Percentiles rank a stretch among this genome's conserved stretches.
Evolutionary conservation across 2,113 vertebrate genomes (phyloP).

Genomic region (Trachemys scripta): DNA sequence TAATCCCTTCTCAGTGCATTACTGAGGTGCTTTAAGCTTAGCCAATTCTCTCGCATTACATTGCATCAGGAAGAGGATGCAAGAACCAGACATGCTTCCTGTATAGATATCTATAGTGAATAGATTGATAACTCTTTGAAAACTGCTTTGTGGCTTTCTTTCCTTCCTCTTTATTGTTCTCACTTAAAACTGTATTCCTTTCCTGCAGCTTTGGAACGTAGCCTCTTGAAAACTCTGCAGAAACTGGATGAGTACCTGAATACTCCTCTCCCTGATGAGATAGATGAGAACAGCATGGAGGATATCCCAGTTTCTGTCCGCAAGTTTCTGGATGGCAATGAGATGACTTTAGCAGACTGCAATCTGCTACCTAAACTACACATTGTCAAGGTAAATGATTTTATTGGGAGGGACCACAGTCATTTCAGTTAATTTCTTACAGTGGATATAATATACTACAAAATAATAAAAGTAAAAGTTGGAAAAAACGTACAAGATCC

Average conservation of each 20-base stretch:
- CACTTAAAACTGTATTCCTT: fast-evolving
- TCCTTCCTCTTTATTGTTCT: not conserved
- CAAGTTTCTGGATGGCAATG: slow-evolving; percentile 94
- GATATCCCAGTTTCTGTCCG: slow-evolving; percentile 89
- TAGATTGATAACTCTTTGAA: not conserved
- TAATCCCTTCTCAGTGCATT: not conserved
- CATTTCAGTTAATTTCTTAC: not conserved
- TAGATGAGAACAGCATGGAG: slow-evolving; percentile 97
- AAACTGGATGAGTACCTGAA: slow-evolving; percentile 96
- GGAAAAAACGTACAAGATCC: fast-evolving
- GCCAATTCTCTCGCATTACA: not conserved
- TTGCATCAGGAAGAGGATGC: not conserved
- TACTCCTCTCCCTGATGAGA: slow-evolving; percentile 94
- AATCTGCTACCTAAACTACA: slow-evolving; percentile 98
- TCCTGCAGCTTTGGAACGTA: slow-evolving; percentile 88
- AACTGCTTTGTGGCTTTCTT: not conserved
- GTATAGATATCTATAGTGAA: fast-evolving
- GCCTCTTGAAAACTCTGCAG: slow-evolving; percentile 95
- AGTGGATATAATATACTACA: no score
- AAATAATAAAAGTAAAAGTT: fast-evolving
- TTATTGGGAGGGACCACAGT: not conserved
- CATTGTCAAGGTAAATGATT: slow-evolving; percentile 90
- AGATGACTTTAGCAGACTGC: slow-evolving; percentile 97
- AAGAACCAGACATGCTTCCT: not conserved
- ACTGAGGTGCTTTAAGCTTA: not conserved